Evolutionary conservation across 2,113 vertebrate species (phyloP), one percentile per base, ranked within the genome.

Genomic region (Sarotherodon lohbergeri): DNA sequence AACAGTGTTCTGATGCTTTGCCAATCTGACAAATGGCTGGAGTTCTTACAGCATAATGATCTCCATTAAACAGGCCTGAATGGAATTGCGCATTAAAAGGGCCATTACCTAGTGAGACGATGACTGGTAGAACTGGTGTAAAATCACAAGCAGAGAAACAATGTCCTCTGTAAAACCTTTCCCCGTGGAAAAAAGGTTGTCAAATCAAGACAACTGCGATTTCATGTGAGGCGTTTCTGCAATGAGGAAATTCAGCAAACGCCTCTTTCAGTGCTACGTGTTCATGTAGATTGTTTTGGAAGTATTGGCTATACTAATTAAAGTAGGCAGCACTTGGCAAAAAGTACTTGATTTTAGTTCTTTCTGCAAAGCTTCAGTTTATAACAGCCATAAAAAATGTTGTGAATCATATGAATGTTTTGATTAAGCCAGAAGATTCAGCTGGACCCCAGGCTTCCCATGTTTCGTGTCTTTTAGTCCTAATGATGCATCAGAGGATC

Each of bases 41-140:
- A 82, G 88, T 88, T 82, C 87, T 95, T 92, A 91, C 81, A 55
- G 76, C 66, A 89, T 93, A 92, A 95, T 95, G 56, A 93, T 94
- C 79, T 86, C 89, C 88, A 89, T 93, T 94, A 89, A 93, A 91
- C 82, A 85, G 85, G 79, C 79, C 82, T 81, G 66, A 89, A 89
- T 84, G 83, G 86, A 85, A 87, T 90, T 89, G 90, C 39, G 88
- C 91, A 89, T 94, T 90, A 94, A 95, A 90, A 91, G 86, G 24
- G 71, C 73, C 88, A 93, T 95, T 94, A 93, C 57, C 57, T 39
- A 59, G 83, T 24, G 85, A 81, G 76, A 84, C 12, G 16, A 63
- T 86, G 89, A 93, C 87, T 86, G 54, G 79, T 83, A 90, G 90
- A 93, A 84, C 39, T 32, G 12, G 78, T 82, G 68, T 50, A 63